Conservation (phyloP, 2,888 invertebrate species). For the Standfussiana lucernea region DNA sequence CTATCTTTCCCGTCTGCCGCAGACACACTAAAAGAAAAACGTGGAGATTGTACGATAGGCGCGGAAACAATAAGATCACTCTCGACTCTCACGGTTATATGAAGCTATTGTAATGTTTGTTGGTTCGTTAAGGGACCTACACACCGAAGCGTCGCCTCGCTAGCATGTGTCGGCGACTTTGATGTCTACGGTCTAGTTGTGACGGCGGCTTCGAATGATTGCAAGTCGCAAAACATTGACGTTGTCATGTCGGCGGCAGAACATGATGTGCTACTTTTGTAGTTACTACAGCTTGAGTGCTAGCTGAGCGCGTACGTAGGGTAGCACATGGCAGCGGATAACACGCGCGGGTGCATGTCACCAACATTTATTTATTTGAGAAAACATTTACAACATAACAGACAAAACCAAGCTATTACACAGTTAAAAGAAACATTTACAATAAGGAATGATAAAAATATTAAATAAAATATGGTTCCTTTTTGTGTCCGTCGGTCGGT, state of each 20-base stretch:
- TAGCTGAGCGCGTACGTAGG: not conserved
- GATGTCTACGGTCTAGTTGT: not conserved
- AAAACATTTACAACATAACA: too few relatives aligned
- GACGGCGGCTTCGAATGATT: not conserved
- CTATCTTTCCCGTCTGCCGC: not conserved
- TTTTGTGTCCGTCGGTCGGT: not conserved
- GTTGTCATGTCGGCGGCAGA: not conserved
- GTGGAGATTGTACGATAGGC: slow-evolving; percentile 38
- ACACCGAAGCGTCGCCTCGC: not conserved
- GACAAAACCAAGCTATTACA: too few relatives aligned
- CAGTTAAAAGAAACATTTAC: too few relatives aligned
- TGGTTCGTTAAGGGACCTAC: slow-evolving; percentile 26
- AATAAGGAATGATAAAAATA: too few relatives aligned
- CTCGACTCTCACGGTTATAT: slow-evolving; percentile 28
- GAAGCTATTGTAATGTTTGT: slow-evolving; percentile 38
- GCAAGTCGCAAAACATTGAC: not conserved
- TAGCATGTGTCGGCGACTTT: not conserved
- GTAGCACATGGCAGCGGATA: not conserved
- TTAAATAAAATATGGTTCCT: too few relatives aligned
- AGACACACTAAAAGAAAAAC: slow-evolving; percentile 12
- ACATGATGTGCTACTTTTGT: not conserved
- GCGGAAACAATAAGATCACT: slow-evolving; percentile 36
- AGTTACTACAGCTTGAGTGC: not conserved
- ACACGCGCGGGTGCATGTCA: not conserved
- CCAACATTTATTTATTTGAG: too few relatives aligned